Evolutionary conservation across 2,797 vertebrate species (phyloP), one percentile per base, ranked within the genome.

Genomic region (Phrynocephalus forsythii): DNA sequence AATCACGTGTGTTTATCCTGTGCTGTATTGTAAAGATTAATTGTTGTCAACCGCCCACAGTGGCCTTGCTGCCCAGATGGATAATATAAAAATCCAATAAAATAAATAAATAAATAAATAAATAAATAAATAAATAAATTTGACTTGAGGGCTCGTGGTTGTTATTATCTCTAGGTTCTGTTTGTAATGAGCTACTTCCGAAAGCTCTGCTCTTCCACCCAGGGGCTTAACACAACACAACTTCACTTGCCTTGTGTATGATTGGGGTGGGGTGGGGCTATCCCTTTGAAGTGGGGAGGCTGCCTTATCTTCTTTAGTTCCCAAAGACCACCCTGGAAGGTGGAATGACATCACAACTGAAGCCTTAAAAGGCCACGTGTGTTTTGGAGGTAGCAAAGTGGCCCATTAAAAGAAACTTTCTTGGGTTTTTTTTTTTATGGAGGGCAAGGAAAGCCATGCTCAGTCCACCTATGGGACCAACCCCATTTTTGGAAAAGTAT

Each of bases 321-420:
- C 52, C 82, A 84, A 68, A 89, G 95, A 95, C 93, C 94, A 95
- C 91, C 94, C 92, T 87, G 91, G 56, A 91, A 94, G 94, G 33
- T 92, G 90, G 84, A 88, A 93, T 93, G 93, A 94, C 94, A 94
- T 95, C 94, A 94, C 52, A 52, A 11, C 38, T 69, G 88, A 92
- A 89, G 88, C 87, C 93, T 95, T 94, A 94, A 95, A 95, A 95
- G 94, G 88, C 91, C 93, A 91, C 89, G 93, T 93, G 92, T 93
- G 92, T 86, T 82, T 93, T 93, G 93, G 92, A 92, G 91, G 89
- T 90, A 60, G 92, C 90, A 95, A 93, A 95, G 94, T 92, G 93
- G 60, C 92, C 93, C 94, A 95, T 96, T 94, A 95, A 95, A 82
- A 95, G 91, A 90, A 91, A 93, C 94, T 95, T 96, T 91, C 91